A percentile compares a stretch with the other conserved stretches of the same genome.
phyloP scores from a whole-genome alignment of 2,113 vertebrate species.

The Hippocampus barbouri region DNA sequence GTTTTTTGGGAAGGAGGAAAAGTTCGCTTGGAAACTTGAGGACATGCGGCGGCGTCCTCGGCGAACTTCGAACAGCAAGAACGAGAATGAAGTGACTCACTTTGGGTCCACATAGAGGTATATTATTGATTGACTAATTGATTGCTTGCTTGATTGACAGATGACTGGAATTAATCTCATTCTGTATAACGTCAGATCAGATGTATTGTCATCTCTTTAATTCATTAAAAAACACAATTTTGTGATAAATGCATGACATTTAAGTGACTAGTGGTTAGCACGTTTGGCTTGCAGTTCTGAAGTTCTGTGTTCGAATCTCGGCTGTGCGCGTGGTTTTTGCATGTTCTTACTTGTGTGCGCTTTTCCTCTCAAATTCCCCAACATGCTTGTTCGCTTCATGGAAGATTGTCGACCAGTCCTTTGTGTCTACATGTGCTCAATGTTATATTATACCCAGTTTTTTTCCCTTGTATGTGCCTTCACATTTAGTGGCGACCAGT shows the following conservation, averaged over 20 bases:
- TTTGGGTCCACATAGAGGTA: conserved; percentile 56
- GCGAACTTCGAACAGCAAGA: conserved; percentile 23
- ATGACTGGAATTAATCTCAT: neutral
- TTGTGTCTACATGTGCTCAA: too few relatives aligned
- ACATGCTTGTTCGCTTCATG: neutral
- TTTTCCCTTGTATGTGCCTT: too few relatives aligned
- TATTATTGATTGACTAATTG: conserved; percentile 45
- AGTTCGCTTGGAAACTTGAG: conserved; percentile 31
- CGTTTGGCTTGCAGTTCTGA: neutral
- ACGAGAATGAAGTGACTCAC: conserved; percentile 44
- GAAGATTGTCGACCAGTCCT: too few relatives aligned
- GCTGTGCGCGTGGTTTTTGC: neutral
- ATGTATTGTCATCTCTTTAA: neutral
- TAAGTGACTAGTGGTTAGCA: neutral
- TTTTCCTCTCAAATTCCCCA: neutral
- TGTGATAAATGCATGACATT: neutral
- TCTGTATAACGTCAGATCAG: neutral
- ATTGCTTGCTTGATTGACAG: neutral
- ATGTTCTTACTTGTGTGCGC: neutral
- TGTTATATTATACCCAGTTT: too few relatives aligned
- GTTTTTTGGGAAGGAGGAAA: conserved; percentile 21
- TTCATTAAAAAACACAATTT: neutral
- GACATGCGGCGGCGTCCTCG: conserved; percentile 55
- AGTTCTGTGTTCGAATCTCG: neutral
- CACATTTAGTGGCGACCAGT: too few relatives aligned